Conservation (phyloP, 2,797 vertebrate species). For the Myiothlypis coronata region DNA sequence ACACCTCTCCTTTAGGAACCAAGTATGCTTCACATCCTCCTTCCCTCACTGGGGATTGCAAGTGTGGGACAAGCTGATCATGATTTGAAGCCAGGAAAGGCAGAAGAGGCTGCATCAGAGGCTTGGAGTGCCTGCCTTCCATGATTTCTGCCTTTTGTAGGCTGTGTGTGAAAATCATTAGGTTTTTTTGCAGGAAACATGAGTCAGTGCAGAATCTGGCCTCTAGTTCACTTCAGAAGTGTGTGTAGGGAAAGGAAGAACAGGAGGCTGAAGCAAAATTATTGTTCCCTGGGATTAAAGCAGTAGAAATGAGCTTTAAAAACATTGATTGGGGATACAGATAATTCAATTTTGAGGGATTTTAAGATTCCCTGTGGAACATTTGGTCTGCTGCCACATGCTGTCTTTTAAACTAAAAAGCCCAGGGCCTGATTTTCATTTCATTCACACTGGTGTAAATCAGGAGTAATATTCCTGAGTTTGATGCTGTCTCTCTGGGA, state of each 20-base stretch:
- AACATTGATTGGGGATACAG: neutral
- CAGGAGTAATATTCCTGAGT: neutral
- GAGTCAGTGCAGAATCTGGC: conserved; percentile 1
- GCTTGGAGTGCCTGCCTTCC: neutral
- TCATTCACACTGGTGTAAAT: neutral
- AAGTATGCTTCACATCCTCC: conserved; percentile 75
- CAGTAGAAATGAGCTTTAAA: neutral
- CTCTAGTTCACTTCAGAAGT: neutral
- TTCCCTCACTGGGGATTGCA: neutral
- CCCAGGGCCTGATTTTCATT: neutral
- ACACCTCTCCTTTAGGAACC: conserved; percentile 91
- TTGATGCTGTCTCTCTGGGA: neutral
- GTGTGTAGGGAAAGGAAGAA: neutral
- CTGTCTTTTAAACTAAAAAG: neutral
- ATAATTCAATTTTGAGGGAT: neutral
- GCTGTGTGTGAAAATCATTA: neutral
- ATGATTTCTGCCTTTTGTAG: neutral
- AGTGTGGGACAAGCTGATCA: neutral
- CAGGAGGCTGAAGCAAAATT: neutral
- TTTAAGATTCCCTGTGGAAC: neutral
- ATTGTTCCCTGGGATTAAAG: neutral
- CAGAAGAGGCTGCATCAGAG: neutral
- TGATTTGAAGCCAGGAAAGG: neutral
- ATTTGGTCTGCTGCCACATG: neutral
- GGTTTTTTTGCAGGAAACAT: neutral